Evolutionary conservation across 2,888 invertebrate species (phyloP), one percentile per base, ranked within the genome.

Genomic region (Disparrhopalites patrizii): DNA sequence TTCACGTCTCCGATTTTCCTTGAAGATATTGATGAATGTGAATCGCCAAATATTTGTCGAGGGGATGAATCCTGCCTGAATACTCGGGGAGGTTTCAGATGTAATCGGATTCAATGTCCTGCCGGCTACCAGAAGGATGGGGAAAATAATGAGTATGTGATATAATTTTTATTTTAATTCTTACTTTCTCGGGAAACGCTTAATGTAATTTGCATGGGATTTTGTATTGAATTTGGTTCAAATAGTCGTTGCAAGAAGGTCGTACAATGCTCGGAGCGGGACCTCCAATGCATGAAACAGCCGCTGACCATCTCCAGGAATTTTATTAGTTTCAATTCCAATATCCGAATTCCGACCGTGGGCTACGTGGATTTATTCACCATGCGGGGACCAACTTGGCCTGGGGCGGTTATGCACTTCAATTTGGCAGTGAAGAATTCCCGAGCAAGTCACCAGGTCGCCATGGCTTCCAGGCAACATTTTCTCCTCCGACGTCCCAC

Each of bases 241-340:
- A n/a, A n/a, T 47, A 75, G 75, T 51, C 62, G 75, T 28, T 75
- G 75, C 68, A 75, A 75, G 62, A 75, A 69, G 47, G 33, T 61
- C 10, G 52, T 52, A 28, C 55, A 70, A 51, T 72, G 72, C 60
- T 23, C 54, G 0, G 60, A 69, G 2, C 50, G 67, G 8, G 69
- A 69, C 50, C 31, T 64, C 1, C 60, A 62, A 13, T 97, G 97
- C 76, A 83, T 87, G 61, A 85, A 85, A 52, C 86, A 86, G 76
- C 94, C 97, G 0, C 85, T 91, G 52, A 89, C 91, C 60, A 90
- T 90, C 78, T 93, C 93, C 33, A 94, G 89, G 82, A 94, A 96
- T 80, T 97, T 92, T 80, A 90, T 98, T 75, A 91, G 94, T 0
- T 87, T 98, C 76, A 90, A 92, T 0, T 90, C 93, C 27, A 89